A percentile compares a stretch with the other conserved stretches of the same genome.
Evolutionary conservation across 2,797 vertebrate genomes (phyloP).

Genomic region (Hyperoplus immaculatus): DNA sequence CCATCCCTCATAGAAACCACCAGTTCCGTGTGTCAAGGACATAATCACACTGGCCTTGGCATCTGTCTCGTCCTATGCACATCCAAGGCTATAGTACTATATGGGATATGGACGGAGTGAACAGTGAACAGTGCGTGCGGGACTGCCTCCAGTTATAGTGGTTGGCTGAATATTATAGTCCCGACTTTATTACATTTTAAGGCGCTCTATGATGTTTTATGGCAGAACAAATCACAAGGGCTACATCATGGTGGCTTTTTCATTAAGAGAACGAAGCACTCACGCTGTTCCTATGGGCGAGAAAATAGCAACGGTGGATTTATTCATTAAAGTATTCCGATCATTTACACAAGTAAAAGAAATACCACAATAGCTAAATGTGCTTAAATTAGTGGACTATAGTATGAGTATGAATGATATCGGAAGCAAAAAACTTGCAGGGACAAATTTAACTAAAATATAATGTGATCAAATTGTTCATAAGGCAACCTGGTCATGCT

Average conservation of each 20-base stretch:
- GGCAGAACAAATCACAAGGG: not conserved
- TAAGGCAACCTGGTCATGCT: not conserved
- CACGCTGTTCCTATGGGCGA: not conserved
- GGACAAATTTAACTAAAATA: not conserved
- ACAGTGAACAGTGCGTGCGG: too few relatives aligned
- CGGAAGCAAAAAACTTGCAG: not conserved
- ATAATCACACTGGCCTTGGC: constrained; percentile 5
- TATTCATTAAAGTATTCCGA: not conserved
- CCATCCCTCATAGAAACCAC: constrained; percentile 30
- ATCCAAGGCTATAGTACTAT: constrained; percentile 7
- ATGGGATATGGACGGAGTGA: not conserved
- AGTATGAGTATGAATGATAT: not conserved
- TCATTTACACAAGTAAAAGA: not conserved
- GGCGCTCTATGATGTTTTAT: not conserved
- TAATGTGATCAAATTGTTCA: not conserved
- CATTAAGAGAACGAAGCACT: not conserved
- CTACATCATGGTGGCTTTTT: not conserved
- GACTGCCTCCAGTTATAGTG: not conserved
- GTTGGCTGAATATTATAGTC: not conserved
- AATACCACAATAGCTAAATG: not conserved
- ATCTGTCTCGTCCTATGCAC: constrained; percentile 2
- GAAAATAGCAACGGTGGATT: not conserved
- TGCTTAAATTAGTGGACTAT: not conserved
- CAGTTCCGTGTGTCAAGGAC: constrained; percentile 18
- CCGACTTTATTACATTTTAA: not conserved